Evolutionary conservation across 2,113 vertebrate species (phyloP), one percentile per base, ranked within the genome.

Genomic region (Salvator merianae): DNA sequence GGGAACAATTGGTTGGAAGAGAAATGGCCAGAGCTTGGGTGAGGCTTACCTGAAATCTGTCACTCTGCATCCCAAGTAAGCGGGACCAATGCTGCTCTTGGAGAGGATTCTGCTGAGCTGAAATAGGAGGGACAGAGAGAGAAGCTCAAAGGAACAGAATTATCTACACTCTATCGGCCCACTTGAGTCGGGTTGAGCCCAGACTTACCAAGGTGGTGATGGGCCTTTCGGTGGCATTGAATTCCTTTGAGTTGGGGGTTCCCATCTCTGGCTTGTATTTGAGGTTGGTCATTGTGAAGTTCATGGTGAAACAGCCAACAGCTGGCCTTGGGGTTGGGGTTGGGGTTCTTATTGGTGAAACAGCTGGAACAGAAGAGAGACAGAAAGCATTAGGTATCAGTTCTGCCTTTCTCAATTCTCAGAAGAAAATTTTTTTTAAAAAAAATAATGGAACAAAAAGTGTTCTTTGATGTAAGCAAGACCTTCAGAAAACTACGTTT

Each of bases 211-310:
- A 90, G 26, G 89, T 1, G 32, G 91, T 1, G 34, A 79, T 90
- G 55, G 89, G 75, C 53, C 79, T 91, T 22, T 32, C 77, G 1
- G 91, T 90, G 65, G 93, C 91, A 28, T 79, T 74, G 88, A 88
- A 93, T 32, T 14, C 91, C 30, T 12, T 86, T 69, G 93, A 91
- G 5, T 7, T 82, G 0, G 75, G 82, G 10, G 0, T 1, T 1
- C 28, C 84, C 89, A 94, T 69, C 0, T 94, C 92, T 0, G 87
- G 24, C 0, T 73, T 76, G 80, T 92, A 87, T 0, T 0, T 82
- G 5, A 94, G 66, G 69, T 91, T 92, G 85, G 87, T 92, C 80
- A 93, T 30, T 77, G 93, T 94, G 89, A 94, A 93, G 30, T 93
- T 59, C 55, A 59, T 5, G 55, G 55, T 59, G 55, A 59, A 59